Base-by-base conservation (phyloP, 2,113 vertebrate species). In the Heterochromis multidens region DNA sequence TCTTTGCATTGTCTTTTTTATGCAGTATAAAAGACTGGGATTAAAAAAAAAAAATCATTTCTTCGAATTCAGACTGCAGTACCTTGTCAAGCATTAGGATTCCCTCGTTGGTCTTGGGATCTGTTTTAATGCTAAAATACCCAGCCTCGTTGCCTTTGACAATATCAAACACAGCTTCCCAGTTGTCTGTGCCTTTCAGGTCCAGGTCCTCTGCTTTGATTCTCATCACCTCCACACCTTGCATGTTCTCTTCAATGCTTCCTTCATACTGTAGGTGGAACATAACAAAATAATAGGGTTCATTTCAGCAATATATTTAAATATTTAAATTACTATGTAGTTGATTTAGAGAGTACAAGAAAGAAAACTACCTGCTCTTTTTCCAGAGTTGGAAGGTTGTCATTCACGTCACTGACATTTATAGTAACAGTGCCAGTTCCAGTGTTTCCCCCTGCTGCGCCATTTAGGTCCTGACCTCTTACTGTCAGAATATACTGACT, bases 131-230 rank as follows among this genome's bases (percentile, higher is more conserved):
- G 83, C 95, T 96, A 90, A 99, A 99, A 82, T 96, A 96, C 11
- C 96, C 95, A 0, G 95, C 97, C 85, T 99, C 98, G 59, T 99
- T 99, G 84, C 99, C 99, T 5, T 96, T 95, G 49, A 97, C 89
- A 86, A 99, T 98, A 7, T 94, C 89, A 92, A 95, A 99, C 8
- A 97, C 84, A 19, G 96, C 92, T 52, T 95, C 77, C 97, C 97
- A 98, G 70, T 99, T 99, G 1, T 97, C 97, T 1, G 97, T 96
- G 72, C 60, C 80, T 62, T 95, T 56, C 92, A 96, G 79, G 35
- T 99, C 98, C 61, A 94, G 78, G 93, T 99, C 99, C 17, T 92
- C 29, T 67, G 96, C 93, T 94, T 96, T 97, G 80, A 99, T 63
- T 83, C 97, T 95, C 90, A 99, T 93, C 60, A 98, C 93, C 92